Percentiles rank a stretch among this genome's conserved stretches.
phyloP scores from a whole-genome alignment of 2,888 invertebrate species.

The Troides helena region DNA sequence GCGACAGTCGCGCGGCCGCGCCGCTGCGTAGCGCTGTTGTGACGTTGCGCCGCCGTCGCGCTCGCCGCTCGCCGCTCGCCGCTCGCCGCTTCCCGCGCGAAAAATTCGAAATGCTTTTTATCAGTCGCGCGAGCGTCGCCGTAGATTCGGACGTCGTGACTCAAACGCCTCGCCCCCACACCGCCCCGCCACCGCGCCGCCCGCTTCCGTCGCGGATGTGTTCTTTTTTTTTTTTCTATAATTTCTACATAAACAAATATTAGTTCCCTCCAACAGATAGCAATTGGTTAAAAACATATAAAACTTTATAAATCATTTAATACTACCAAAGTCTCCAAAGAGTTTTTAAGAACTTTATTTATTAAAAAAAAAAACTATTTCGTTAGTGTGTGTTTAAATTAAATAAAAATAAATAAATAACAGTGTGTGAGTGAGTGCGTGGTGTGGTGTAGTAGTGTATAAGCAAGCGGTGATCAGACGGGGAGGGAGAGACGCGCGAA shows the following conservation, averaged over 20 bases:
- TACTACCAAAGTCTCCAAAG: constrained; percentile 62
- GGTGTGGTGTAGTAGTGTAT: too few relatives aligned
- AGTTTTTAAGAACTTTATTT: constrained; percentile 31
- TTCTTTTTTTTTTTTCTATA: not conserved
- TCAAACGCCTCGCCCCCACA: not conserved
- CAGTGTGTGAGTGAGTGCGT: not conserved
- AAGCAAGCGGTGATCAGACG: not conserved
- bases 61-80: constrained; percentile 32
- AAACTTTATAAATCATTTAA: constrained; percentile 29
- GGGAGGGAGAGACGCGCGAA: not conserved
- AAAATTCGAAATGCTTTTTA: constrained; percentile 79
- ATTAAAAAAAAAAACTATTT: constrained; percentile 25
- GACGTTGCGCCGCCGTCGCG: constrained; percentile 58
- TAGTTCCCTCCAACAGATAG: too few relatives aligned
- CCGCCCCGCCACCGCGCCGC: not conserved
- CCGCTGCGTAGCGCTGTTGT: constrained; percentile 72
- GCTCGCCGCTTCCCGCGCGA: constrained; percentile 71
- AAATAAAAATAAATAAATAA: constrained; percentile 17
- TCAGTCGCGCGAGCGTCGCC: constrained; percentile 25
- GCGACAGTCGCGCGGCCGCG: constrained; percentile 50
- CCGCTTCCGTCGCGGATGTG: not conserved
- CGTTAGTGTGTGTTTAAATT: constrained; percentile 23
- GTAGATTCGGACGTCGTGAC: constrained; percentile 14
- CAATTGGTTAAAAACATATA: too few relatives aligned
- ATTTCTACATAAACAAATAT: too few relatives aligned